Percentiles rank a stretch among this genome's conserved stretches.
phyloP scores from a whole-genome alignment of 2,797 vertebrate species.

The Neomorphus geoffroyi region DNA sequence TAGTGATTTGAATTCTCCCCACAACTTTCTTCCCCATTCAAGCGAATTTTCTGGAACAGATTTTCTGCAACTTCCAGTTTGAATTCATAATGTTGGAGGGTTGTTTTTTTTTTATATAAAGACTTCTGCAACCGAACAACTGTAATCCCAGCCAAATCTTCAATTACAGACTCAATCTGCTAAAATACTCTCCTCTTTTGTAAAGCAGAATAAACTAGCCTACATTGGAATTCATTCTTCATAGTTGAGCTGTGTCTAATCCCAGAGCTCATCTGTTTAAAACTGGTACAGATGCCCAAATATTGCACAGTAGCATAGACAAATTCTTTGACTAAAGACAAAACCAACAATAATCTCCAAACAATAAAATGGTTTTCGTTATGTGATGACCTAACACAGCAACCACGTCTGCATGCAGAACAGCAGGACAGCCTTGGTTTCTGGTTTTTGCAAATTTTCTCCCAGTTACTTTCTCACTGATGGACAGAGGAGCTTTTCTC shows the following conservation, averaged over 20 bases:
- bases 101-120: not conserved
- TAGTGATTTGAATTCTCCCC: not conserved
- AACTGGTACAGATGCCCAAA: not conserved
- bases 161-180: not conserved
- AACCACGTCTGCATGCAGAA: not conserved
- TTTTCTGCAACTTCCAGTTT: not conserved
- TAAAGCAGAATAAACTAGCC: not conserved
- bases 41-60: not conserved
- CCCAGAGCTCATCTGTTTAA: not conserved
- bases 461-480: not conserved
- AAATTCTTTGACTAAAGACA: not conserved
- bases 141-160: not conserved
- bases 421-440: not conserved
- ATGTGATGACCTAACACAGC: not conserved
- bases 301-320: not conserved
- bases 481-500: not conserved
- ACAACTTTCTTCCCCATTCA: not conserved
- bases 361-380: not conserved
- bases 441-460: not conserved
- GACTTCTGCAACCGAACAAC: not conserved
- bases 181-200: not conserved
- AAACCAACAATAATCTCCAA: not conserved
- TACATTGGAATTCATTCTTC: not conserved
- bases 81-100: not conserved
- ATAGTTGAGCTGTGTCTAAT: not conserved